Base-by-base conservation (phyloP, 2,797 vertebrate species). In the Spinus olivaceus region DNA sequence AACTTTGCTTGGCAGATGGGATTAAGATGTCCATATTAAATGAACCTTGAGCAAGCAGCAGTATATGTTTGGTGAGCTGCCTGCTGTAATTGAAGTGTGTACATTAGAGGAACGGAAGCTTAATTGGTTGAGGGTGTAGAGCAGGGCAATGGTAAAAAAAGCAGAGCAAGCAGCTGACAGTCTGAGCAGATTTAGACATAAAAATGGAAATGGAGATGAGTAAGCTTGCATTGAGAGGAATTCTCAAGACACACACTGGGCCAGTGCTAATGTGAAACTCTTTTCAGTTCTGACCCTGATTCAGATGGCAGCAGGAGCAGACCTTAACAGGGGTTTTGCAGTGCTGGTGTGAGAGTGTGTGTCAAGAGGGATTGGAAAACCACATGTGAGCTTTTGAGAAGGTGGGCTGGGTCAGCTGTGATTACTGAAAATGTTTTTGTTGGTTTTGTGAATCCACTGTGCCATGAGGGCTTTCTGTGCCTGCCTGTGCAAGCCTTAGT, bases 1-100 rank as follows among this genome's bases (percentile, higher is more conserved):
- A 53, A 49, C 71, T 86, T 86, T 86, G 32, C 39, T 71, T 84
- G 79, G 67, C 78, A 82, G 81, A n/a, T 77, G 67, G 51, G 92
- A 79, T 94, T 24, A 59, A 88, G 83, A 66, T 54, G 54, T 64
- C 46, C 13, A 8, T 41, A 15, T 85, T 44, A 80, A 92, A 66
- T 42, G 71, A 86, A 80, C 66, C 59, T 60, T 53, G 60, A 53
- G 53, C 57, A 80, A 89, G 83, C 27, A 41, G 80, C 83, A 61
- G 50, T 53, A 3, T 82, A 7, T 47, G 35, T 86, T 93, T 84
- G 86, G 70, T 76, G 73, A 94, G 78, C 78, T 92, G 74, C 74
- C 51, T 69, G 32, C 83, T 70, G 42, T 81, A 81, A 73, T 21
- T 86, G 59, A 76, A 88, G 27, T 27, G n/a, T 46, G 35, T 84